Evolutionary conservation across 2,797 vertebrate species (phyloP), one percentile per base, ranked within the genome.

Genomic region (Rhinogobio ventralis): DNA sequence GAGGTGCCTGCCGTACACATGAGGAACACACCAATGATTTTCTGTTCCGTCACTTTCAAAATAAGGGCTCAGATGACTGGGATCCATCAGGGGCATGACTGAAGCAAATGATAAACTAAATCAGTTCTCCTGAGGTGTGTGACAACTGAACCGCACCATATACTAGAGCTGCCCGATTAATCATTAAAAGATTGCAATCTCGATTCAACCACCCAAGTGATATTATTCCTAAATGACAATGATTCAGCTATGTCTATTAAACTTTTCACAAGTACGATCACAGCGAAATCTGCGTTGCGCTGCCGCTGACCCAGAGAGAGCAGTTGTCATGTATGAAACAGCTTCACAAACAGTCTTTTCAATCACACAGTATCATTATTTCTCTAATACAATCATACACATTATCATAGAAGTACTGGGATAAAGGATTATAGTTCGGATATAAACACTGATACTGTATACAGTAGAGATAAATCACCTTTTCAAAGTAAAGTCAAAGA

Each of bases 1-100:
- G 93, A 95, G 94, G 95, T 94, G 92, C 89, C 89, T 88, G 87
- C 84, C 89, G 89, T 90, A 92, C 91, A 93, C 90, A 72, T 79
- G 88, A 92, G 92, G 93, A 83, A 87, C 89, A 90, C 90, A 62
- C 87, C 79, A 85, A 88, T 91, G 83, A 93, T 93, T 36, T 55
- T 51, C 53, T 25, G 36, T 89, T 88, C 82, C 86, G 86, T 57
- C 71, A 17, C 64, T 68, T 81, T 90, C 79, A 93, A 91, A 92
- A 86, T 83, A 89, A 90, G 86, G 45, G 78, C 87, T 88, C 77
- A 76, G 62, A 89, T 89, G 88, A 73, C 77, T 62, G 33, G 28
- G 36, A 62, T 68, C 39, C 66, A 53, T 39, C 19, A 53, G 17
- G 25, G n/a, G 15, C 36, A 46, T 25, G 64, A 67, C 46, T 80